Base-by-base conservation (phyloP, 2,797 vertebrate species). In the Gadopsis bispinosus region DNA sequence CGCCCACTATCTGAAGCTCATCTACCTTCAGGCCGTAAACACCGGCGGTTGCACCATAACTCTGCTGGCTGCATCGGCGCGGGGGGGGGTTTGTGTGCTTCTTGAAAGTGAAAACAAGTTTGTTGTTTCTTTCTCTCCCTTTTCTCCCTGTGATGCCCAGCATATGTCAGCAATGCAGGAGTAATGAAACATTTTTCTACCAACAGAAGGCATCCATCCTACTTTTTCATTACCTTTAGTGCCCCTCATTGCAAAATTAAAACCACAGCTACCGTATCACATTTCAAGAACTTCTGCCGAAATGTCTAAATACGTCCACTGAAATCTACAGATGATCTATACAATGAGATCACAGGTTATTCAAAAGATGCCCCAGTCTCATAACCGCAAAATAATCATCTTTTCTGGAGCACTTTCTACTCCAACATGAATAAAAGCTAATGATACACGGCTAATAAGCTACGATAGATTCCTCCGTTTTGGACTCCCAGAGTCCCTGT, bases 11-110 rank as follows among this genome's bases (percentile, higher is more conserved):
- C 81, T 78, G 65, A 83, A 65, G 79, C 83, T 90, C 50, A 43
- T 89, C 80, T 84, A 83, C 76, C 85, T 87, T 77, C 73, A 22
- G 83, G 77, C 76, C 56, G 47, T 91, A 87, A 93, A 94, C 85
- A 90, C 79, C 10, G 54, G 70, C 37, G 41, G 82, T 80, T 60
- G 22, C 81, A 77, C 86, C 82, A 86, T 92, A 87, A 91, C 85
- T 93, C 69, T 83, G 66, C 84, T 83, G 80, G 86, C 67, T 73
- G 71, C 78, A 83, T 39, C 17, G 54, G 77, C 65, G 66, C 85
- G 81, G 9, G 9, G 22, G 0, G 10, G 14, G 19, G 4, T 86
- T 82, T 84, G 61, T 79, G 48, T 54, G 66, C 29, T 26, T 54
- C 31, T 31, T 35, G 19, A 73, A 78, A 60, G 7, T 63, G 31